Base-by-base conservation (phyloP, 2,888 invertebrate species). In the Mythimna loreyi region DNA sequence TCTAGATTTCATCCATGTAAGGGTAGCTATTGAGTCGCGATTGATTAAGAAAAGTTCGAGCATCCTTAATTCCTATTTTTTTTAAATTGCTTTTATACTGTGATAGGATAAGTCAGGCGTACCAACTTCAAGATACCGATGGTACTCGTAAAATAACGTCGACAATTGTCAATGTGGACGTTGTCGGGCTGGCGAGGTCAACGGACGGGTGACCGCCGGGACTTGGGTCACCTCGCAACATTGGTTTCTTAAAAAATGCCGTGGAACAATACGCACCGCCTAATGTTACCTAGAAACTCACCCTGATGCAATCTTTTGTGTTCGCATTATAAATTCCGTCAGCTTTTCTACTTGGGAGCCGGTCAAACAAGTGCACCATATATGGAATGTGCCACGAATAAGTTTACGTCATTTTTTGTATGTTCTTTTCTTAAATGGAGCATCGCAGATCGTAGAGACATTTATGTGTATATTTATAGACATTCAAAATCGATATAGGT, bases 201-300 rank as follows among this genome's bases (percentile, higher is more conserved):
- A 93, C 83, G 93, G 85, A 90, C 94, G 86, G 85, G 78, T 87
- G 91, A 89, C 92, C 91, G 90, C 73, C 85, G 84, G 85, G 85
- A 85, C 86, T 85, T 80, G 75, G 86, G 87, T 87, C 87, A 85
- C 79, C 82, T 82, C 61, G 75, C 80, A 81, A 82, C 78, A 73
- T 71, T 60, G 74, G 69, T 69, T 84, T 82, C 81, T 87, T 73
- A 72, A 81, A 40, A 80, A 72, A 78, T 36, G 45, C 71, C 47
- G 52, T 77, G 69, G 72, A 82, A 82, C 76, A 82, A 82, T 71
- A 78, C 69, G 57, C 75, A 68, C 63, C 50, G 49, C 57, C 74
- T 58, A 75, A 61, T 82, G 67, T 62, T 82, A 65, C 61, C 78
- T 78, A 82, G 70, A 78, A 67, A 50, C 55, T 53, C 43, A 43